Percentiles rank a stretch among this genome's conserved stretches.
Conservation (phyloP, 2,113 vertebrate genomes). For the Grus americana region DNA sequence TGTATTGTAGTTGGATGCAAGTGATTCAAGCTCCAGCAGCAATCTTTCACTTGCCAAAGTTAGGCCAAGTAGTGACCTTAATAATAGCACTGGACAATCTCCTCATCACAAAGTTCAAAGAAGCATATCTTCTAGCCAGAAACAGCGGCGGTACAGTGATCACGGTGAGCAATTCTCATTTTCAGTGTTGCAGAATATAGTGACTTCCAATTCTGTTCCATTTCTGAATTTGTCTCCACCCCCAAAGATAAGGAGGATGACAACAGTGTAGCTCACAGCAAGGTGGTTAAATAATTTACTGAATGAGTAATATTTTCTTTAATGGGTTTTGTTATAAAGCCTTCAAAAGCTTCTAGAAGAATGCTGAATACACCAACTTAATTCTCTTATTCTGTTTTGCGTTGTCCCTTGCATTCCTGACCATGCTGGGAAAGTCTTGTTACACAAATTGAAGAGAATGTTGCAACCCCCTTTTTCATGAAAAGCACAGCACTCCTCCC, state of each 20-base stretch:
- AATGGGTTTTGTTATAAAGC: neutral
- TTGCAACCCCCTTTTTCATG: neutral
- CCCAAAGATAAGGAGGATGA: neutral
- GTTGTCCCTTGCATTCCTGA: neutral
- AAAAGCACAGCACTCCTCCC: neutral
- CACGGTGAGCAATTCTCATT: slow-evolving; percentile 82
- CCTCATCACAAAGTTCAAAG: slow-evolving; percentile 96
- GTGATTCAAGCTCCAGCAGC: slow-evolving; percentile 94
- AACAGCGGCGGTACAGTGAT: slow-evolving; percentile 95
- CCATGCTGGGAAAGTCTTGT: neutral
- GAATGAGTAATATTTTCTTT: neutral
- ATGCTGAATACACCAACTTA: neutral
- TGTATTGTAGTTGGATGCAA: slow-evolving; percentile 85
- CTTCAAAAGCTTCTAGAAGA: neutral
- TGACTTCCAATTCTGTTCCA: neutral
- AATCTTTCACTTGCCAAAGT: slow-evolving; percentile 93
- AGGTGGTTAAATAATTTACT: neutral
- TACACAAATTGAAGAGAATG: slow-evolving; percentile 17
- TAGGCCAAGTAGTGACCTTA: slow-evolving; percentile 92
- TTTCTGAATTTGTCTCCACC: neutral
- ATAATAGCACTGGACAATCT: slow-evolving; percentile 89
- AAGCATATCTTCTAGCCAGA: slow-evolving; percentile 93
- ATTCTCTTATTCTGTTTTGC: neutral
- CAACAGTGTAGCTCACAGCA: neutral
- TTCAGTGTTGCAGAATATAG: neutral